Conservation (phyloP, 2,797 vertebrate species). For the Poecilia velifera region DNA sequence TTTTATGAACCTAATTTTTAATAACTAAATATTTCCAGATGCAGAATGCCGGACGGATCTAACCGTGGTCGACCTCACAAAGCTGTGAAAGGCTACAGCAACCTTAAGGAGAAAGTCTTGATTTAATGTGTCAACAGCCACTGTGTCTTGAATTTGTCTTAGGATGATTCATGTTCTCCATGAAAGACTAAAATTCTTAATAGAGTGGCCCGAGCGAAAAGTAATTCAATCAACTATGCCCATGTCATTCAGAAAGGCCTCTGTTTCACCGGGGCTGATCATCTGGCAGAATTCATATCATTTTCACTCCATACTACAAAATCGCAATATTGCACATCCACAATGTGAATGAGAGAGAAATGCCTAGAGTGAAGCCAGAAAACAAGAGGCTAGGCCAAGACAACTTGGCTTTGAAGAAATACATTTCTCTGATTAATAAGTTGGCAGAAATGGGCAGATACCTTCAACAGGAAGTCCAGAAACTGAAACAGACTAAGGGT, state of each 20-base stretch:
- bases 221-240: not conserved
- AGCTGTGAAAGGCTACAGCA: not conserved
- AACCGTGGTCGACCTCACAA: not conserved
- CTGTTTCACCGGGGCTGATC: not conserved
- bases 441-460: too few relatives aligned
- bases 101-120: not conserved
- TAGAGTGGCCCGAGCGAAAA: not conserved
- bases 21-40: not conserved
- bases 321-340: too few relatives aligned
- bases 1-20: not conserved
- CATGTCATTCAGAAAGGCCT: not conserved
- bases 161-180: not conserved
- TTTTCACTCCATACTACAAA: too few relatives aligned
- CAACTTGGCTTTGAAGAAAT: too few relatives aligned
- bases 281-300: too few relatives aligned
- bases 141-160: not conserved
- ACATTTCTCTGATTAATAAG: too few relatives aligned
- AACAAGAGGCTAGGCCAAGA: too few relatives aligned
- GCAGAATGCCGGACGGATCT: not conserved
- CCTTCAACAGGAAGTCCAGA: too few relatives aligned
- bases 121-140: conserved; percentile 1
- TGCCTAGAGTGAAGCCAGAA: too few relatives aligned
- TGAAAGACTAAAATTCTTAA: not conserved
- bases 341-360: too few relatives aligned
- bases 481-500: too few relatives aligned